Evolutionary conservation across 2,113 vertebrate genomes (phyloP).

Genomic region (Sceloporus tristichus): DNA sequence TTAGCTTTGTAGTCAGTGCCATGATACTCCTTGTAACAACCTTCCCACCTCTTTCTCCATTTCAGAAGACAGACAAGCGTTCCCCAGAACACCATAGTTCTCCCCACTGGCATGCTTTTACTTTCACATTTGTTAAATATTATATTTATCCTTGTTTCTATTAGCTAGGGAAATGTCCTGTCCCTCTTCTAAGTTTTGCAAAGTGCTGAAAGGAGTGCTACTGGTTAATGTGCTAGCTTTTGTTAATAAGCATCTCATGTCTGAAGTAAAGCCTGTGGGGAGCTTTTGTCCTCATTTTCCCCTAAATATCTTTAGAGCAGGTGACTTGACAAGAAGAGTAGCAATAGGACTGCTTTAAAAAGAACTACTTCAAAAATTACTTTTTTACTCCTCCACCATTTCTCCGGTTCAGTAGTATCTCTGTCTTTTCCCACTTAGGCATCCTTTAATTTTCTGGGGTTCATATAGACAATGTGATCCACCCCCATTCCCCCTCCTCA

Average conservation of each 20-base stretch:
- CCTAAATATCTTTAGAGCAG: constrained; percentile 13
- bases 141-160: constrained; percentile 5
- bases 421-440: neutral
- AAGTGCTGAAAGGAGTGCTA: constrained; percentile 1
- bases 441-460: neutral
- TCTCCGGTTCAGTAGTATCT: neutral
- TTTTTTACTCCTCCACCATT: neutral
- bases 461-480: neutral
- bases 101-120: neutral
- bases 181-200: constrained; percentile 18
- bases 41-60: too few relatives aligned
- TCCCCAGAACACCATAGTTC: neutral
- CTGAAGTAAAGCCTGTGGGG: constrained; percentile 22
- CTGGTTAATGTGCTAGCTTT: neutral
- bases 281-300: constrained; percentile 35
- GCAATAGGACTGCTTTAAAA: constrained; percentile 7
- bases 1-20: neutral
- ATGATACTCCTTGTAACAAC: neutral
- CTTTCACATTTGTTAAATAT: neutral
- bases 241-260: neutral
- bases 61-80: neutral
- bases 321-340: constrained; percentile 52
- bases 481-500: neutral
- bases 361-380: constrained; percentile 30
- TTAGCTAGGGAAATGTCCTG: neutral